Percentiles rank a stretch among this genome's conserved stretches.
phyloP scores from a whole-genome alignment of 2,113 vertebrate species.

The Phodopus roborovskii region DNA sequence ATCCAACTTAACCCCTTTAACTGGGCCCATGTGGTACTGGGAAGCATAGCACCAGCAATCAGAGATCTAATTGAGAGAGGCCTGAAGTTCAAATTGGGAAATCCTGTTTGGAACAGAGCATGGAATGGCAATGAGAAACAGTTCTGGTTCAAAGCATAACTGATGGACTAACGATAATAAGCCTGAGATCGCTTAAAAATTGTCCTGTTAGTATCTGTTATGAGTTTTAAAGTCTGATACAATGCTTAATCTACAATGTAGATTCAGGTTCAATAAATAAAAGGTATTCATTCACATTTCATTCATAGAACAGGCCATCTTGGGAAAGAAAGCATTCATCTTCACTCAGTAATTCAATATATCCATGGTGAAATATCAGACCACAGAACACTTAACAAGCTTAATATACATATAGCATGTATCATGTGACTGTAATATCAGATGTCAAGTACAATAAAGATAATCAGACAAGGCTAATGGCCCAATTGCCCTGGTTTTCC shows the following conservation, averaged over 20 bases:
- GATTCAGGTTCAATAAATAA: not conserved
- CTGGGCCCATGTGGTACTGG: not conserved
- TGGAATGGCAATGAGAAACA: not conserved
- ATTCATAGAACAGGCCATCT: not conserved
- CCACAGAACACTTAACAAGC: not conserved
- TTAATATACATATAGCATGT: not conserved
- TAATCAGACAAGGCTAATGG: not conserved
- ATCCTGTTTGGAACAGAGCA: not conserved
- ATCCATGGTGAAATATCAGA: not conserved
- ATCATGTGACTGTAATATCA: not conserved
- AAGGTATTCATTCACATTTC: not conserved
- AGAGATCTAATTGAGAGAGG: not conserved
- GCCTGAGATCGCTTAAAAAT: not conserved
- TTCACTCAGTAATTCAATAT: not conserved
- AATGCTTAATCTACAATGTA: not conserved
- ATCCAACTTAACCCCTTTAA: conserved; percentile 6
- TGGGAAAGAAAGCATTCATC: not conserved
- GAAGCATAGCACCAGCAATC: not conserved
- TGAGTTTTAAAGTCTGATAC: not conserved
- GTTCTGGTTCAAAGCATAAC: not conserved
- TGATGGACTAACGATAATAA: not conserved
- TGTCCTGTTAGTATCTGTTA: not conserved
- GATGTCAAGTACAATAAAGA: not conserved
- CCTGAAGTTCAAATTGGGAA: not conserved
- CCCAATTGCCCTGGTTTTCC: not conserved